phyloP scores from a whole-genome alignment of 2,113 vertebrate genomes.

The Hystrix brachyura region DNA sequence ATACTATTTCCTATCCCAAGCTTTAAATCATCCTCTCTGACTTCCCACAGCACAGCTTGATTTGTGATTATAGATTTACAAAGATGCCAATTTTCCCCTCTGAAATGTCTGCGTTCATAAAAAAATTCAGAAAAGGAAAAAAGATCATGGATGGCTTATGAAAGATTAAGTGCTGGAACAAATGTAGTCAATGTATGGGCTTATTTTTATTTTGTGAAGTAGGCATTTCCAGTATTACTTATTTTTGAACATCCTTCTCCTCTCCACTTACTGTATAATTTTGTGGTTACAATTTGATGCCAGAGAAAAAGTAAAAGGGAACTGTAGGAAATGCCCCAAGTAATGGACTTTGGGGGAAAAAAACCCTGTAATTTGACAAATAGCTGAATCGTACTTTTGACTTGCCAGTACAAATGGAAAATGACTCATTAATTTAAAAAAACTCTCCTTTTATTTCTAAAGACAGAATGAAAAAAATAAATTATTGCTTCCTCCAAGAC shows the following conservation, averaged over 20 bases:
- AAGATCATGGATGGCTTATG: constrained; percentile 23
- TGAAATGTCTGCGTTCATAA: constrained; percentile 76
- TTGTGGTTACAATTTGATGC: not conserved
- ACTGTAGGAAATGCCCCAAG: fast-evolving
- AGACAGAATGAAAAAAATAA: no score
- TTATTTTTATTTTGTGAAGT: constrained; percentile 70
- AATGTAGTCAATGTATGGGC: not conserved
- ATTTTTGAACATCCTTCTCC: not conserved
- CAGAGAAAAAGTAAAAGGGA: fast-evolving
- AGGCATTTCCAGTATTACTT: constrained; percentile 26
- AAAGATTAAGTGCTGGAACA: constrained; percentile 7
- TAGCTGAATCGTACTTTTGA: fast-evolving
- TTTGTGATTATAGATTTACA: constrained; percentile 70
- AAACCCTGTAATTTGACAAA: not conserved
- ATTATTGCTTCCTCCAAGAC: not conserved
- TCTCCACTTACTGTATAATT: not conserved
- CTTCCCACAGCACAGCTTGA: constrained; percentile 14
- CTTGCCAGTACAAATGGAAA: not conserved
- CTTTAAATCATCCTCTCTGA: constrained; percentile 40
- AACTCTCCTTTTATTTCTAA: not conserved
- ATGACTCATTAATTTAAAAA: not conserved
- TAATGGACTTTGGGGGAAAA: not conserved
- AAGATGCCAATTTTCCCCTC: constrained; percentile 15
- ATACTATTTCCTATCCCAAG: constrained; percentile 56
- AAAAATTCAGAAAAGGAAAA: constrained; percentile 62